Evolutionary conservation across 2,797 vertebrate genomes (phyloP), one percentile per base, ranked within the genome.

Genomic region (Tinamus major): DNA sequence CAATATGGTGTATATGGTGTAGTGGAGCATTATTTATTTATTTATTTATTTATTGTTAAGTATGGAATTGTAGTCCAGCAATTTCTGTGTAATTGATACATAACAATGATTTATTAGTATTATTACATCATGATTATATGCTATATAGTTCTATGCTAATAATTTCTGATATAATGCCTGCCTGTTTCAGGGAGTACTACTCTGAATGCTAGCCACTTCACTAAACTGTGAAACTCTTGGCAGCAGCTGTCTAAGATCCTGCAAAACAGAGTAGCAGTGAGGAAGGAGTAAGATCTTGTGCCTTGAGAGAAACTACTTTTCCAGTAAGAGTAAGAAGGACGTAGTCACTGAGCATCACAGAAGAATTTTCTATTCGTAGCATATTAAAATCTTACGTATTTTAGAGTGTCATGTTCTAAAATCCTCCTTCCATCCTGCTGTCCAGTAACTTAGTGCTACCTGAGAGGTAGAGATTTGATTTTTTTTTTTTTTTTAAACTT

Each of bases 161-260:
- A 12, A 23, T 48, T 76, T 77, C 8, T 67, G 62, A 39, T 79
- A 44, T 39, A 59, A 4, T 69, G 10, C 35, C 6, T 59, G 56
- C 19, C 26, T 85, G 42, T 85, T 94, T 23, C 83, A 86, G 39
- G 68, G 49, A 78, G 56, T 49, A 21, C 79, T 93, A 33, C 59
- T 92, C 64, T 83, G 79, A 95, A 85, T 83, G 49, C 72, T 75
- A 83, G 69, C 79, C 49, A 29, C 76, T 78, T 81, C 79, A 56
- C 82, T 49, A 51, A 69, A 35, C 23, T 76, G 91, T 92, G 92
- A 94, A 29, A 77, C 68, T 78, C 90, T 91, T 91, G 88, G 79
- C 89, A 93, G 69, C 63, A 78, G 69, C 53, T 85, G 35, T 64
- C 61, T 65, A 83, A 93, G 85, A 92, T 71, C 72, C 31, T 85